phyloP scores from a whole-genome alignment of 2,888 invertebrate species.

The Bruchidius siliquastri region DNA sequence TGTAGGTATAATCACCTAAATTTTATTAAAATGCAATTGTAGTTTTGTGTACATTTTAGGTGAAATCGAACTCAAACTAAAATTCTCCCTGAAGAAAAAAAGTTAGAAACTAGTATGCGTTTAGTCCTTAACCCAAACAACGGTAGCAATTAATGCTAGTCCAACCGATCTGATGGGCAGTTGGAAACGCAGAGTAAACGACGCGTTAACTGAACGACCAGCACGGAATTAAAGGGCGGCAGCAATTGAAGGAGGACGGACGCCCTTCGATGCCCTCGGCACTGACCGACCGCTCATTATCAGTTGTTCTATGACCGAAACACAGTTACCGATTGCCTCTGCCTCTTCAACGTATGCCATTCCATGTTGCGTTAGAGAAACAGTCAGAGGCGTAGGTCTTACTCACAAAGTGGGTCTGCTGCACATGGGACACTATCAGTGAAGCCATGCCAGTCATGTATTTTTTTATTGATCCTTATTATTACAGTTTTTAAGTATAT shows the following conservation, averaged over 20 bases:
- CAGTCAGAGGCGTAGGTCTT: neutral
- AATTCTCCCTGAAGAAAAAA: too few relatives aligned
- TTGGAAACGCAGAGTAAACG: neutral
- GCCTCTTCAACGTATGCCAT: neutral
- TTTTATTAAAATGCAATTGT: too few relatives aligned
- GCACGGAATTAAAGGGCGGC: slow-evolving; percentile 9
- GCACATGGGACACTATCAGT: too few relatives aligned
- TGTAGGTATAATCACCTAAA: too few relatives aligned
- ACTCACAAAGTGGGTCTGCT: too few relatives aligned
- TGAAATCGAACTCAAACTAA: too few relatives aligned
- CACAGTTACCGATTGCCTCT: slow-evolving; percentile 24
- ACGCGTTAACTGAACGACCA: slow-evolving; percentile 12
- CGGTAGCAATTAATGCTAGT: neutral
- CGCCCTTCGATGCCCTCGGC: slow-evolving; percentile 10
- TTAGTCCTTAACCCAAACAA: neutral
- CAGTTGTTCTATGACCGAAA: slow-evolving; percentile 29
- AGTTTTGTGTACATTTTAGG: too few relatives aligned
- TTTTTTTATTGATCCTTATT: too few relatives aligned
- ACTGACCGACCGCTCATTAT: slow-evolving; percentile 26
- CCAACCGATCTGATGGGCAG: neutral
- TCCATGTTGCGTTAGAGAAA: neutral
- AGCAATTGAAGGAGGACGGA: slow-evolving; percentile 6
- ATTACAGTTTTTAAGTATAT: too few relatives aligned
- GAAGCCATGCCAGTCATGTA: too few relatives aligned
- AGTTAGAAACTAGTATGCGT: neutral